Percentiles rank a stretch among this genome's conserved stretches.
These are phyloP conservation scores for Emydoidea blandingii DNA, from an alignment of 2,797 vertebrate genomes.

Conservation along the genomic window DNA sequence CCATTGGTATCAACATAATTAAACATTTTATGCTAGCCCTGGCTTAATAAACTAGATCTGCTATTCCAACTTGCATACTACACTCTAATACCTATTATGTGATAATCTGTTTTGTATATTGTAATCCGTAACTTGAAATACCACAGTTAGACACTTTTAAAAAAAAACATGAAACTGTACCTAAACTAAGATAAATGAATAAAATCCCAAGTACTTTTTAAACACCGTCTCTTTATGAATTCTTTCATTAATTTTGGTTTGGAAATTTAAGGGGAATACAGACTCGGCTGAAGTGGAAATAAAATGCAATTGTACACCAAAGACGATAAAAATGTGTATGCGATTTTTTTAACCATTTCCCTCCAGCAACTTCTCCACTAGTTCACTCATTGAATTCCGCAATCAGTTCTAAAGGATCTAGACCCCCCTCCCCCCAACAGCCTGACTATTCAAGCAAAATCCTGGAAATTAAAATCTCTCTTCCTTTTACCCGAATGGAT, in stretches of 20 bases:
- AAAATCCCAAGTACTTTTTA: background rate
- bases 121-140: background rate
- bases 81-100: background rate
- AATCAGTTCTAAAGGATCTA: background rate
- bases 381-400: background rate
- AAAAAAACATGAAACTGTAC: background rate
- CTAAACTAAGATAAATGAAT: background rate
- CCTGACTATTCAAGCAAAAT: background rate
- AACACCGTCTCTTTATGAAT: fast-evolving
- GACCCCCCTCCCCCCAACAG: too few species aligned
- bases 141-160: background rate
- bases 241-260: background rate
- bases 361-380: background rate
- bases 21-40: background rate
- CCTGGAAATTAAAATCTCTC: background rate
- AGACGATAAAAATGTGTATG: background rate
- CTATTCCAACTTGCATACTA: background rate
- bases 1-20: background rate
- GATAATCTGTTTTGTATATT: background rate
- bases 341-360: background rate
- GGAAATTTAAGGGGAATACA: background rate
- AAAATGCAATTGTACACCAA: background rate
- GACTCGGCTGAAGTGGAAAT: background rate
- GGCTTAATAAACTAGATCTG: conserved; percentile 3
- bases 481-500: background rate